Percentiles rank a stretch among this genome's conserved stretches.
phyloP scores from a whole-genome alignment of 2,113 vertebrate species.

The Xenus cinereus region DNA sequence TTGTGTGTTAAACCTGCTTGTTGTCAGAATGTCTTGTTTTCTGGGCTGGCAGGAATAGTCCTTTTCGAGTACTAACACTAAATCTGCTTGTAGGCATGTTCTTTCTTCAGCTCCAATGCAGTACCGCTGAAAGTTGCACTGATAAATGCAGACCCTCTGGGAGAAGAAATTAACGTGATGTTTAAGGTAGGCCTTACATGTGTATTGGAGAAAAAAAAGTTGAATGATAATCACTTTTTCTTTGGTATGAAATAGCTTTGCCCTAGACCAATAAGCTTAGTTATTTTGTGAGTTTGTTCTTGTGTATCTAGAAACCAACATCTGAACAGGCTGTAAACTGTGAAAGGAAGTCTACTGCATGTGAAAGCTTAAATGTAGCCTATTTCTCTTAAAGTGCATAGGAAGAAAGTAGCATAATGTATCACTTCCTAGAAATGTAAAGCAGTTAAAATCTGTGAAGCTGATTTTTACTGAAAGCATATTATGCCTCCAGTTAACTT shows the following conservation, averaged over 20 bases:
- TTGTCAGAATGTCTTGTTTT: slow-evolving; percentile 14
- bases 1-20: slow-evolving; percentile 3
- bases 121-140: slow-evolving; percentile 91
- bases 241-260: background rate
- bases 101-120: slow-evolving; percentile 99
- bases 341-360: background rate
- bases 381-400: background rate
- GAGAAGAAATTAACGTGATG: slow-evolving; percentile 98
- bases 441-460: background rate
- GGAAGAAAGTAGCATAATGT: background rate
- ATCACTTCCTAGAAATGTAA: background rate
- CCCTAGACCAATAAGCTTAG: background rate
- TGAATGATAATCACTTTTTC: background rate
- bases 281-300: background rate
- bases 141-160: slow-evolving; percentile 91
- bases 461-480: background rate
- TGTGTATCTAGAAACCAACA: background rate
- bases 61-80: slow-evolving; percentile 2
- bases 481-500: background rate
- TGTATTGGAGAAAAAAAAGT: background rate
- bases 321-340: background rate
- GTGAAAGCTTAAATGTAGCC: background rate
- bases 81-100: slow-evolving; percentile 85
- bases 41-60: background rate
- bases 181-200: slow-evolving; percentile 85